phyloP scores from a whole-genome alignment of 2,797 vertebrate species.

The Pteropus rufus region DNA sequence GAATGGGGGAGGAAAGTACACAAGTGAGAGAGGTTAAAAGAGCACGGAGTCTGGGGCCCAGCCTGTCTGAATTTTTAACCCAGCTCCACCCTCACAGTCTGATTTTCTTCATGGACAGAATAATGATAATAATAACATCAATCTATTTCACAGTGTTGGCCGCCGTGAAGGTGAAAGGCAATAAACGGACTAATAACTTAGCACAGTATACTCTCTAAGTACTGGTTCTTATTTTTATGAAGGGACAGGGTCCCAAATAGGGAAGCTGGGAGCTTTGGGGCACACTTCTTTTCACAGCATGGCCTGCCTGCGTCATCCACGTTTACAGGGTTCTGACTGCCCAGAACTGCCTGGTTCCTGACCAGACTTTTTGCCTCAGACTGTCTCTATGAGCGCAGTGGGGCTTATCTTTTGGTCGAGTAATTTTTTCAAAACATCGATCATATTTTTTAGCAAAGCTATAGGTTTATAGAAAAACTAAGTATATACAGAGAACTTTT shows the following conservation, averaged over 20 bases:
- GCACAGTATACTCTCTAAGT: too few species aligned
- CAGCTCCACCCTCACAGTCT: not conserved
- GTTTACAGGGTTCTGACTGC: not conserved
- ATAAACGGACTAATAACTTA: not conserved
- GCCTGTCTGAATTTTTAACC: not conserved
- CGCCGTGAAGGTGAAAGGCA: not conserved
- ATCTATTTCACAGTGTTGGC: not conserved
- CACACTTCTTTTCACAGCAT: not conserved
- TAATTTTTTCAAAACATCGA: not conserved
- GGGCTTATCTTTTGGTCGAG: not conserved
- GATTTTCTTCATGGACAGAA: not conserved
- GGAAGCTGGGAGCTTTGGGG: not conserved
- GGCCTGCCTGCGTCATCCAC: fast-evolving
- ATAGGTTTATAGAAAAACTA: not conserved
- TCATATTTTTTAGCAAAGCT: not conserved
- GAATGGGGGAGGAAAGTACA: not conserved
- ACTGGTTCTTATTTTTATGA: not conserved
- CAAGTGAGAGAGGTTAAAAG: not conserved
- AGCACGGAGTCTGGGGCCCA: not conserved
- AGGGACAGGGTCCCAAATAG: not conserved
- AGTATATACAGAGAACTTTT: not conserved
- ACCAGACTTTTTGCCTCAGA: not conserved
- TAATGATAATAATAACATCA: not conserved
- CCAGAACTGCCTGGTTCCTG: not conserved
- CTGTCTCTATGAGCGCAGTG: not conserved